Conservation (phyloP, 2,888 invertebrate species). For the Lagria hirta region DNA sequence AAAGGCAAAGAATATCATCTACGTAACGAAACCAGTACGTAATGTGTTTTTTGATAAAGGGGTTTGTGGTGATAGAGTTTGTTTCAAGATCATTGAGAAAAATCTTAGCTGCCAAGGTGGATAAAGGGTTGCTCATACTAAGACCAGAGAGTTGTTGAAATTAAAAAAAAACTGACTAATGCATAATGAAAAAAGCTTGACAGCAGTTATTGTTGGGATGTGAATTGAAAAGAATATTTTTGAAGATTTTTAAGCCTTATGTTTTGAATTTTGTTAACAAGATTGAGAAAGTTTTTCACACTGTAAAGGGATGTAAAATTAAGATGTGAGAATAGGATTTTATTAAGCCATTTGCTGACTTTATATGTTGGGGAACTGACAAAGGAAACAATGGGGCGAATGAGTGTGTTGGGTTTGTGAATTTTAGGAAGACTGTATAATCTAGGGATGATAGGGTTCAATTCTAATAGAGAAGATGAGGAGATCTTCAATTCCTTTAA, state of each 20-base stretch:
- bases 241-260: neutral
- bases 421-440: neutral
- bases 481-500: neutral
- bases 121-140: neutral
- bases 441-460: neutral
- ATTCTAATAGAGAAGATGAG: neutral
- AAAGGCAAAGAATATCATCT: neutral
- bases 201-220: neutral
- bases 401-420: too few relatives aligned
- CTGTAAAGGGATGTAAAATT: neutral
- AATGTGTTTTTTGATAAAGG: neutral
- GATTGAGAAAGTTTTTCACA: neutral
- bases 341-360: neutral
- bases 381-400: neutral
- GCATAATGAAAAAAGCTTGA: neutral
- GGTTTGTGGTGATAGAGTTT: neutral
- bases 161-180: neutral
- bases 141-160: neutral
- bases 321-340: neutral
- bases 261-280: neutral
- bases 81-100: neutral
- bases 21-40: neutral
- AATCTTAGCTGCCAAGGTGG: neutral
- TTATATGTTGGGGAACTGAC: neutral
- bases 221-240: neutral